phyloP scores from a whole-genome alignment of 1,140 invertebrate species.

The Bombus pyrosoma region DNA sequence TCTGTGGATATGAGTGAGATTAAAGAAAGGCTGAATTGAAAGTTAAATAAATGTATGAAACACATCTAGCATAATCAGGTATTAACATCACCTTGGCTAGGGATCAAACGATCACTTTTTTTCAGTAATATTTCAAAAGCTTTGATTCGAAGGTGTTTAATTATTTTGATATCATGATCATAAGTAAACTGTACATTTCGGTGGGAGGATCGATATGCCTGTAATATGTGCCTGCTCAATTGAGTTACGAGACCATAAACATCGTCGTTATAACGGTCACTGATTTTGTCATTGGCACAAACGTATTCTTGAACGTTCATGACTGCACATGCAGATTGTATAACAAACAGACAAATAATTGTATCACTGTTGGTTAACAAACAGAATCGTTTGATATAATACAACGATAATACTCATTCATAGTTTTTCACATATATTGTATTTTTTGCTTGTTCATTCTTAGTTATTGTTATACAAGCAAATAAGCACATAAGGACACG shows the following conservation, averaged over 20 bases:
- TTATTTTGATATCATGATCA: slow-evolving; percentile 44
- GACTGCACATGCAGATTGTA: not conserved
- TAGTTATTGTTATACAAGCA: not conserved
- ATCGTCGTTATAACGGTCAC: slow-evolving; percentile 56
- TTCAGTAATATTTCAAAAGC: slow-evolving; percentile 78
- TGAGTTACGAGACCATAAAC: slow-evolving; percentile 72
- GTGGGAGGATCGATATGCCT: slow-evolving; percentile 35
- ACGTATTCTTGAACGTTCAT: slow-evolving; percentile 20
- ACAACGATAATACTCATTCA: not conserved
- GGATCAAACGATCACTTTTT: slow-evolving; percentile 54
- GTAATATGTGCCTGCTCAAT: slow-evolving; percentile 63
- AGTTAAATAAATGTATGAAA: not conserved
- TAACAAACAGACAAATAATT: not conserved
- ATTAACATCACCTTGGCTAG: slow-evolving; percentile 11
- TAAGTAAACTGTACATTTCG: not conserved
- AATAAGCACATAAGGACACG: not conserved
- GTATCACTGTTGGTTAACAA: slow-evolving; percentile 9
- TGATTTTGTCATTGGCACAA: not conserved
- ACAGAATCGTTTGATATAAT: slow-evolving; percentile 30
- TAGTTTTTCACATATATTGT: not conserved
- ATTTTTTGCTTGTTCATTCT: not conserved
- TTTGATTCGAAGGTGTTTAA: slow-evolving; percentile 68
- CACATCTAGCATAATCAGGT: not conserved
- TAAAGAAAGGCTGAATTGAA: not conserved
- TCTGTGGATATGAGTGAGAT: slow-evolving; percentile 39